Evolutionary conservation across 2,888 invertebrate genomes (phyloP), one percentile per base, ranked within the genome.

Genomic region (Graphium colonna): DNA sequence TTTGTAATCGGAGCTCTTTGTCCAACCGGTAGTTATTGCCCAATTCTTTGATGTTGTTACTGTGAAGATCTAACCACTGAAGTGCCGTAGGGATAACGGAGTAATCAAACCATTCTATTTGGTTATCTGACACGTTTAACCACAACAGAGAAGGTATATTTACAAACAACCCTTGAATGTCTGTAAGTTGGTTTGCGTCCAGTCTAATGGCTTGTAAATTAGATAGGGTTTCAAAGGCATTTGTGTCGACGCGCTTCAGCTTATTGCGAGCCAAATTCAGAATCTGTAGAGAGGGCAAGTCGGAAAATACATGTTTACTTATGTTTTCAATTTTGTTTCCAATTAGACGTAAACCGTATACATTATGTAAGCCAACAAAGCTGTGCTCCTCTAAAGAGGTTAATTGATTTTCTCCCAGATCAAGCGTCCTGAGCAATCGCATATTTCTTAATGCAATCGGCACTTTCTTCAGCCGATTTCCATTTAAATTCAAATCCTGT

Each of bases 121-220:
- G 93, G 91, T 97, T 97, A 88, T 96, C 96, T 61, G 96, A 96
- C 71, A 97, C 94, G 85, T 97, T 97, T 50, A 97, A 87, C 96
- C 96, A 97, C 71, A 96, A 90, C 63, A 97, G 86, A 67, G 94
- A 95, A 9, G 95, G 94, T 74, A 96, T 93, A 78, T 96, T 94
- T 64, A 93, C 92, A 78, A 97, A 97, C 60, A 97, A 90, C 38
- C 95, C 95, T 73, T 94, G 94, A 61, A 97, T 93, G 78, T 96
- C 95, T 52, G 92, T 93, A 55, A 98, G 85, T 62, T 92, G 92
- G 89, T 98, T 98, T 55, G 95, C 95, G 78, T 97, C 97, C 61
- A 98, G 83, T 60, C 97, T 91, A 59, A 97, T 94, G 4, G 96
- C 96, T 82, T 97, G 96, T 57, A 97, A 91, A 72, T 94, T 95